A percentile compares a stretch with the other conserved stretches of the same genome.
Evolutionary conservation across 2,797 vertebrate species (phyloP).

Genomic region (Muscicapa comitata): DNA sequence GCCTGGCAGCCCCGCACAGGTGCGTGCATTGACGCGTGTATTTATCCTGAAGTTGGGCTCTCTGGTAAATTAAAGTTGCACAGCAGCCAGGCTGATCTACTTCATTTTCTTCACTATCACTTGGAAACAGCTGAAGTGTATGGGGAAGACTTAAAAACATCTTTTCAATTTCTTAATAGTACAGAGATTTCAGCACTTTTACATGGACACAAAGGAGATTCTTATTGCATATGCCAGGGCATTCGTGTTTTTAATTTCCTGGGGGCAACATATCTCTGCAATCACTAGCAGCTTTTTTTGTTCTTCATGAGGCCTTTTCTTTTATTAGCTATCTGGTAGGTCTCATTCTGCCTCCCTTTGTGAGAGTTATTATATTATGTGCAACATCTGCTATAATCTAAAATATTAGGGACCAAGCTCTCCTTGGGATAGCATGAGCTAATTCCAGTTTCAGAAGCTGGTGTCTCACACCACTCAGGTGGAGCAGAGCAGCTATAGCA

Average conservation of each 20-base stretch:
- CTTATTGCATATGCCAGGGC: background rate
- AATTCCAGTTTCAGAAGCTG: background rate
- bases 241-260: constrained; percentile 58
- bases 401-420: background rate
- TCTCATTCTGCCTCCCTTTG: background rate
- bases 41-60: background rate
- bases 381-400: background rate
- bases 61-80: background rate
- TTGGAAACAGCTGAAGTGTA: background rate
- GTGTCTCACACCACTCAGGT: background rate
- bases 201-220: background rate
- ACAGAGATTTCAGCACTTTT: background rate
- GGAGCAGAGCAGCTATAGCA: background rate
- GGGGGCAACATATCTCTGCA: constrained; percentile 21
- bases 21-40: fast-evolving
- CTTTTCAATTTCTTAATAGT: background rate
- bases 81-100: background rate
- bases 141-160: background rate
- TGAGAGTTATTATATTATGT: background rate
- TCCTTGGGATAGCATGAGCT: background rate
- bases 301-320: constrained; percentile 17
- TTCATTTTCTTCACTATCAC: background rate
- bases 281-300: background rate
- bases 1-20: background rate
- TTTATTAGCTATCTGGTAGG: constrained; percentile 24